Evolutionary conservation across 2,113 vertebrate species (phyloP).

Genomic region (Cathartes aura): DNA sequence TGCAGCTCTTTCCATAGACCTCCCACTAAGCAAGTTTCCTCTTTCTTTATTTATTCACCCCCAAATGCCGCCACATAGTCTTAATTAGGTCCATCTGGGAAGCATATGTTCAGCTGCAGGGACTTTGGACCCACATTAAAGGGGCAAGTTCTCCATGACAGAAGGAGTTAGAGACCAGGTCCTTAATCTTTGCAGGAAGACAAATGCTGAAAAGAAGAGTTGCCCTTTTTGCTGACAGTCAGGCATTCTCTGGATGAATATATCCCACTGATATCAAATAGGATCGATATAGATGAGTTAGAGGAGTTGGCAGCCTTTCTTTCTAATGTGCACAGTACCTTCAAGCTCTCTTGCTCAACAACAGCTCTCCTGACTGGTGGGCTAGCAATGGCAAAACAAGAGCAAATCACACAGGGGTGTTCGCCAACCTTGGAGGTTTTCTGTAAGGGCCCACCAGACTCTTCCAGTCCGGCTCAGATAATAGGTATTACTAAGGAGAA

Average conservation of each 20-base stretch:
- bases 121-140: conserved; percentile 54
- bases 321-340: background rate
- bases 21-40: conserved; percentile 37
- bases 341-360: background rate
- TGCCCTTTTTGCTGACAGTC: background rate
- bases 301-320: background rate
- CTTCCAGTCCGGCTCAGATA: background rate
- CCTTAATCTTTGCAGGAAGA: background rate
- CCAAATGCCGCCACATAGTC: background rate
- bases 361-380: background rate
- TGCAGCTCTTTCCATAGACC: background rate
- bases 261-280: background rate
- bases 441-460: background rate
- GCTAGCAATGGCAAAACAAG: background rate
- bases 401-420: background rate
- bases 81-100: conserved; percentile 34
- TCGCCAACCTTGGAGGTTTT: background rate
- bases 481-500: background rate
- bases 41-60: conserved; percentile 39
- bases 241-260: background rate
- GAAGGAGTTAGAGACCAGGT: background rate
- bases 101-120: conserved; percentile 28
- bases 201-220: background rate
- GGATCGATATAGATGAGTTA: background rate
- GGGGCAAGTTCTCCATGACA: conserved; percentile 13